Evolutionary conservation across 1,140 invertebrate species (phyloP).

Genomic region (Holcopasites calliopsidis): DNA sequence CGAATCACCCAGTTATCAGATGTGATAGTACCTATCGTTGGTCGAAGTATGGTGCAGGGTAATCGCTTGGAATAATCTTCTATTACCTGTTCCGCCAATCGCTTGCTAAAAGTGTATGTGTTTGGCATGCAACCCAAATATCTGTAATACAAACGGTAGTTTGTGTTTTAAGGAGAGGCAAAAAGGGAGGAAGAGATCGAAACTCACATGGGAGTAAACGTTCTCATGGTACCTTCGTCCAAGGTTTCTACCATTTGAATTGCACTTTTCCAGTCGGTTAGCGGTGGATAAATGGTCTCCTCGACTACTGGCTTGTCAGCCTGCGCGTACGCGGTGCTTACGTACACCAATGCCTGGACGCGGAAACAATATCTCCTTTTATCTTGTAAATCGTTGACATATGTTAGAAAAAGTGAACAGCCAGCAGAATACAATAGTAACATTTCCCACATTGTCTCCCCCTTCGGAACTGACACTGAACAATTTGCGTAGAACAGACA

Average conservation of each 20-base stretch:
- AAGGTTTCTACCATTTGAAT: slow-evolving; percentile 90
- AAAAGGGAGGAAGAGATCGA: not conserved
- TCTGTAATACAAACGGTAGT: slow-evolving; percentile 69
- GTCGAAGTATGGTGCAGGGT: slow-evolving; percentile 91
- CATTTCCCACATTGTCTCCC: too few relatives aligned
- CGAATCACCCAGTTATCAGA: too few relatives aligned
- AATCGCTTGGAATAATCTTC: slow-evolving; percentile 85
- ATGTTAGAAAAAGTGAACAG: too few relatives aligned
- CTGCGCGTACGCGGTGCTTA: slow-evolving; percentile 93
- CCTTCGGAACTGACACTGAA: too few relatives aligned
- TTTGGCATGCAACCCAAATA: slow-evolving; percentile 88
- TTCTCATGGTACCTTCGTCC: slow-evolving; percentile 84
- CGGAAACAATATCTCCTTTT: too few relatives aligned
- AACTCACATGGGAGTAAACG: slow-evolving; percentile 84
- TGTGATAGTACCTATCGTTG: slow-evolving; percentile 97
- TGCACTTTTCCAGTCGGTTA: slow-evolving; percentile 90
- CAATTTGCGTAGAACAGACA: too few relatives aligned
- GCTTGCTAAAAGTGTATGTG: slow-evolving; percentile 93
- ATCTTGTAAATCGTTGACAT: too few relatives aligned
- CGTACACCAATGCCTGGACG: slow-evolving; percentile 86
- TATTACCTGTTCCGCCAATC: slow-evolving; percentile 88
- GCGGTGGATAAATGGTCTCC: slow-evolving; percentile 90
- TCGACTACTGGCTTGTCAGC: slow-evolving; percentile 85
- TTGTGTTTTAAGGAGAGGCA: not conserved
- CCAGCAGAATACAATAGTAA: too few relatives aligned